Conservation (phyloP, 2,888 invertebrate species). For the Cenopis cana region DNA sequence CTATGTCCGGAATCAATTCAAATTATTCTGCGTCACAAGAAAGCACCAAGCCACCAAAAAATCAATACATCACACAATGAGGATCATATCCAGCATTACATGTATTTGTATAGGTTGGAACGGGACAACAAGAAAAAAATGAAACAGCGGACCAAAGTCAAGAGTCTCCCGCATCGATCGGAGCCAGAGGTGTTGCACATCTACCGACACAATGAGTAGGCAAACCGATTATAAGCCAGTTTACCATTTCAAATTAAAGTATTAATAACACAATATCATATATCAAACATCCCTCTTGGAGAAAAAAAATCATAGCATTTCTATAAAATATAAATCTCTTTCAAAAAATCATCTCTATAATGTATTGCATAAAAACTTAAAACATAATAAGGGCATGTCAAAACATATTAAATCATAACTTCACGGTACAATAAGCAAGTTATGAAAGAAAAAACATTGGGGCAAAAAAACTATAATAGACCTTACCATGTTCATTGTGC, state of each 20-base stretch:
- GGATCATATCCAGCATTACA: constrained; percentile 67
- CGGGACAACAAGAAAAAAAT: constrained; percentile 70
- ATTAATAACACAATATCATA: constrained; percentile 63
- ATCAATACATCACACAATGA: constrained; percentile 81
- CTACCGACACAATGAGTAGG: constrained; percentile 49
- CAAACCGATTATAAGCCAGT: constrained; percentile 50
- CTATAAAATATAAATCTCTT: constrained; percentile 45
- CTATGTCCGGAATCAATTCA: constrained; percentile 48
- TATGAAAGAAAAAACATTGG: constrained; percentile 64
- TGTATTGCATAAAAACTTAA: constrained; percentile 50
- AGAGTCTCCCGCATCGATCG: constrained; percentile 82
- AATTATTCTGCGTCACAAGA: constrained; percentile 52
- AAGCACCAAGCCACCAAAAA: constrained; percentile 67
- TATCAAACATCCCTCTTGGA: constrained; percentile 57
- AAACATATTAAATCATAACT: constrained; percentile 84
- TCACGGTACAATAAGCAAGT: constrained; percentile 73
- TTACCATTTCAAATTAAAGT: constrained; percentile 55
- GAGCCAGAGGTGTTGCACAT: constrained; percentile 57
- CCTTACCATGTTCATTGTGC: constrained; percentile 83
- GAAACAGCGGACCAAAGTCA: constrained; percentile 75
- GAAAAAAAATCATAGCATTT: constrained; percentile 45
- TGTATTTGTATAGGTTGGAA: constrained; percentile 70
- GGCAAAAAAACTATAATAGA: constrained; percentile 69
- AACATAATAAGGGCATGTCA: constrained; percentile 77
- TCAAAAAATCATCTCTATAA: constrained; percentile 48